Conservation (phyloP, 2,797 vertebrate genomes). For the Channa striata region DNA sequence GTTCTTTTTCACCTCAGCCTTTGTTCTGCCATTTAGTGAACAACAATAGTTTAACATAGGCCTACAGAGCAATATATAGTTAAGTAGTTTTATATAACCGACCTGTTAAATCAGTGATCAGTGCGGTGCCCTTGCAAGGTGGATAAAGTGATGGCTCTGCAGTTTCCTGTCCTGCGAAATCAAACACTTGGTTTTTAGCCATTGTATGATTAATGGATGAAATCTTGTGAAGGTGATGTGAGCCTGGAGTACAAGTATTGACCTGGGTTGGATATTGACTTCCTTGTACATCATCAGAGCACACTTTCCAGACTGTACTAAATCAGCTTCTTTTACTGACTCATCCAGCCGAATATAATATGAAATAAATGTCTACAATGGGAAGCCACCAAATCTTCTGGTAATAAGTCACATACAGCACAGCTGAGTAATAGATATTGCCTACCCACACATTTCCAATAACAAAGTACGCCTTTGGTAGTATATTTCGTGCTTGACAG, state of each 20-base stretch:
- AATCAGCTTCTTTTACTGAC: constrained; percentile 55
- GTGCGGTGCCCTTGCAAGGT: constrained; percentile 22
- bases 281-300: constrained; percentile 28
- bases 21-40: not conserved
- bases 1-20: not conserved
- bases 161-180: constrained; percentile 41
- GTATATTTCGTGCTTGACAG: constrained; percentile 36
- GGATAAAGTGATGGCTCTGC: constrained; percentile 61
- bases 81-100: constrained; percentile 24
- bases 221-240: constrained; percentile 29
- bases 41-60: constrained; percentile 45
- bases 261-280: constrained; percentile 51
- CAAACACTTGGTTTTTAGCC: constrained; percentile 36
- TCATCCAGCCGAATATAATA: constrained; percentile 28
- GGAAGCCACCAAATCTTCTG: constrained; percentile 23
- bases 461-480: constrained; percentile 26
- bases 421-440: constrained; percentile 22
- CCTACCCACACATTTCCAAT: constrained; percentile 30
- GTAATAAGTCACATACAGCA: not conserved
- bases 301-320: constrained; percentile 28
- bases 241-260: constrained; percentile 49
- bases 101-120: constrained; percentile 8
- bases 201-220: constrained; percentile 56
- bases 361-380: not conserved
- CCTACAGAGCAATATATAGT: constrained; percentile 14